Base-by-base conservation (phyloP, 30 jellyfish, hydroid and myxozoan genomes). In the Mastigias papua region DNA sequence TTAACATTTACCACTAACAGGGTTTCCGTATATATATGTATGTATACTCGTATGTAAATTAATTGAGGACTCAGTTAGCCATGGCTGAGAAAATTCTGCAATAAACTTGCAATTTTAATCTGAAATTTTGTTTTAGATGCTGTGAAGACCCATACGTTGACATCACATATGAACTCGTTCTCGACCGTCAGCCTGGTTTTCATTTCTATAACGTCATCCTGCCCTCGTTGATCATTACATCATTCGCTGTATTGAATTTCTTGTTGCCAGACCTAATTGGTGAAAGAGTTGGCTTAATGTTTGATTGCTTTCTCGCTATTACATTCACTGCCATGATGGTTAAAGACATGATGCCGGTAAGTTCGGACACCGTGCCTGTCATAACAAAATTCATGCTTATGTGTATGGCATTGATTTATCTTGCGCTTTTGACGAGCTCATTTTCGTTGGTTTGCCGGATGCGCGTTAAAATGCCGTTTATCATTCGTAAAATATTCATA, bases 301-400 rank as follows among this genome's bases (percentile, higher is more conserved):
- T 91, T 46, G 96, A 91, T 51, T 91, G 96, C 32, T 84, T 91
- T 49, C 76, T 91, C 9, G 87, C 93, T 0, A 84, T 75, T 27
- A 84, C 98, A 17, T 69, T 91, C 87, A 84, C 91, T 26, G 21
- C 86, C 48, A 84, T 91, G 93, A 85, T 91, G 95, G 90, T 91
- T 21, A 69, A 91, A 4, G 91, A 77, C 42, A 84, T 84, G 91
- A 54, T 91, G 93, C 98, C 98, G 34, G 88, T 76, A 54, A 93
- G 87, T 78, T 81, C 95, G 0, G 92, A 84, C 28, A 76, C 90
- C 20, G 72, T 88, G 60, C 98, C 98, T 2, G 29, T 84, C 17
- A 54, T 91, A 13, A 94, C 90, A 67, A 78, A 75, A 67, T 85
- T 83, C 79, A 91, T 91, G 96, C 69, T 80, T n/a, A 64, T 86